Evolutionary conservation across 2,888 invertebrate genomes (phyloP), one percentile per base, ranked within the genome.

Genomic region (Coenonympha arcania): DNA sequence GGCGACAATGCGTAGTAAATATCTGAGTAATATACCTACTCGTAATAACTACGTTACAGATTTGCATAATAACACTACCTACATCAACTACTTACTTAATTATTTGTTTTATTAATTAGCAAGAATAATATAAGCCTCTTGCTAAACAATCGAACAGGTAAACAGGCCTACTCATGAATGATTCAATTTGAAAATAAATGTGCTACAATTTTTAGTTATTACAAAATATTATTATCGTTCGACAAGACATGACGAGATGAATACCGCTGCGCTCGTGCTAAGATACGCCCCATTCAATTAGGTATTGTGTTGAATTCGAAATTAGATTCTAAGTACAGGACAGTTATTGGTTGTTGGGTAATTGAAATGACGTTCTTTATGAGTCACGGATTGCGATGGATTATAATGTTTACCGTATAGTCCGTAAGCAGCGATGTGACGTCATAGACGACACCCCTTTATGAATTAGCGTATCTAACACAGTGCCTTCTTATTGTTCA

Each of bases 221-320:
- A 37, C 28, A 28, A 37, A 49, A 22, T 44, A 34, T 37, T 44
- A 34, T 37, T 33, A 46, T 26, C 26, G 44, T 50, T 26, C 49
- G 40, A 56, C 43, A 52, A 45, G 46, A 48, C 47, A 50, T 76
- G 79, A 76, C 79, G 76, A 75, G 76, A 71, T 65, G 74, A 71
- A 75, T 68, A 62, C 71, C 69, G 69, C 69, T 66, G 61, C 66
- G 71, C 72, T 80, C 82, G 81, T 82, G 82, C 74, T 63, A 57
- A 59, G 69, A 58, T 68, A 69, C 83, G 83, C 84, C 84, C 79
- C 74, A 69, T 65, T 64, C 69, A 73, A 78, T 79, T 74, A 79
- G 70, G 68, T 69, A 71, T 72, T 68, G 72, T 73, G 69, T 72
- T 77, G 78, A 79, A 79, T 79, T 74, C 69, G 66, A 80, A 82